Evolutionary conservation across 1,140 invertebrate genomes (phyloP).

Genomic region (Zaprionus gabonicus): DNA sequence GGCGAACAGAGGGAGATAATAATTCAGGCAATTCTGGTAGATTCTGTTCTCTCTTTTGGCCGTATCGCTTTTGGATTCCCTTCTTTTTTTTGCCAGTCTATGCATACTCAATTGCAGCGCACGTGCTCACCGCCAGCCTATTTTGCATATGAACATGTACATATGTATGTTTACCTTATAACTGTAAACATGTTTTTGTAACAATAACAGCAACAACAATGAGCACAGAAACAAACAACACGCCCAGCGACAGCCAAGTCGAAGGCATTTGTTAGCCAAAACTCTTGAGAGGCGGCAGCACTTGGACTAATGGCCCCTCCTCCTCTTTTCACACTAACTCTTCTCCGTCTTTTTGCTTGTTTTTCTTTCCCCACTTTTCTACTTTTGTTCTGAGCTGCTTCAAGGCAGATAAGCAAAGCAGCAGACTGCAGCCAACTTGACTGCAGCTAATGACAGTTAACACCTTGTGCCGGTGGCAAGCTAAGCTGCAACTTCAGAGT

Average conservation of each 20-base stretch:
- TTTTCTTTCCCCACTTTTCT: not conserved
- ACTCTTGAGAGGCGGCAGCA: slow-evolving; percentile 11
- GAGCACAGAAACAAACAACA: slow-evolving; percentile 22
- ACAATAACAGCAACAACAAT: slow-evolving; percentile 11
- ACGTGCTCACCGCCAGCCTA: slow-evolving; percentile 42
- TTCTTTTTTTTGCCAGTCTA: slow-evolving; percentile 12
- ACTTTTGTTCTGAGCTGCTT: slow-evolving; percentile 10
- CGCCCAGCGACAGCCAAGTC: not conserved
- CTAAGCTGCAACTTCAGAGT: not conserved
- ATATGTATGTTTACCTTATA: slow-evolving; percentile 3
- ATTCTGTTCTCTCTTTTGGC: slow-evolving; percentile 18
- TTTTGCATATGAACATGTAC: slow-evolving; percentile 43
- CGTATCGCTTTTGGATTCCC: slow-evolving; percentile 3
- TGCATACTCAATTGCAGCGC: slow-evolving; percentile 61
- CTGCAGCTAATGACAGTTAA: slow-evolving; percentile 30
- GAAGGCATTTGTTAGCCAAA: slow-evolving; percentile 30
- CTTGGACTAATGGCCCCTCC: not conserved
- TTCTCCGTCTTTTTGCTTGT: no score
- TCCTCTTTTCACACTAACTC: not conserved
- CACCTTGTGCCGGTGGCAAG: not conserved
- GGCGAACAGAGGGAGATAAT: slow-evolving; percentile 30
- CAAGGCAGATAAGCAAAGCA: slow-evolving; percentile 2
- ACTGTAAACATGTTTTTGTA: slow-evolving; percentile 52
- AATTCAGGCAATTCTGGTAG: slow-evolving; percentile 15
- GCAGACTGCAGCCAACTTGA: not conserved